Conservation (phyloP, 2,113 vertebrate genomes). For the Melanotaenia duboulayi region DNA sequence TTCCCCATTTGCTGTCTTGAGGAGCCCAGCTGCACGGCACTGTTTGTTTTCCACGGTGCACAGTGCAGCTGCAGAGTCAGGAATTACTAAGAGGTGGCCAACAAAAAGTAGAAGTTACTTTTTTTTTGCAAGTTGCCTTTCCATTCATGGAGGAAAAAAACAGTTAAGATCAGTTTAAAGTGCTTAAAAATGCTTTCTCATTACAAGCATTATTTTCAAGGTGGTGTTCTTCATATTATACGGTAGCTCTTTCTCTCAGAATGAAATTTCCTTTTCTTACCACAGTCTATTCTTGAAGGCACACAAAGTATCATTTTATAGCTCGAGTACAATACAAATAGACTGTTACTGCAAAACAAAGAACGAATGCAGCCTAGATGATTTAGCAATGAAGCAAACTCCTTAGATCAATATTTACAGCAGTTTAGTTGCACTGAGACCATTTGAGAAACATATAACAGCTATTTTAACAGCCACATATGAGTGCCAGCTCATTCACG, state of each 20-base stretch:
- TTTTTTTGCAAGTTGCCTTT: conserved; percentile 68
- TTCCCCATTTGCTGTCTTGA: conserved; percentile 83
- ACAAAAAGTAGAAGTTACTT: conserved; percentile 66
- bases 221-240: conserved; percentile 22
- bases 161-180: conserved; percentile 55
- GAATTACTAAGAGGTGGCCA: conserved; percentile 72
- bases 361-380: conserved; percentile 10
- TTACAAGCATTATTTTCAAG: conserved; percentile 22
- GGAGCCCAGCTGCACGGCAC: conserved; percentile 83
- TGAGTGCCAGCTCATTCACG: conserved; percentile 12
- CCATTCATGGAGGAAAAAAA: conserved; percentile 68
- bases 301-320: conserved; percentile 14
- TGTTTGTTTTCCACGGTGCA: conserved; percentile 81
- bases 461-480: conserved; percentile 38
- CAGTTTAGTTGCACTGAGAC: conserved; percentile 1
- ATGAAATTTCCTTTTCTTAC: conserved; percentile 14
- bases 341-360: conserved; percentile 13
- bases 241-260: conserved; percentile 44
- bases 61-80: conserved; percentile 78
- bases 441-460: conserved; percentile 6
- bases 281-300: conserved; percentile 31
- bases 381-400: conserved; percentile 17
- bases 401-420: conserved; percentile 8
- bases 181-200: conserved; percentile 27
- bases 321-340: conserved; percentile 27